Conservation (phyloP, 2,113 vertebrate species). For the Brachypteracias leptosomus region DNA sequence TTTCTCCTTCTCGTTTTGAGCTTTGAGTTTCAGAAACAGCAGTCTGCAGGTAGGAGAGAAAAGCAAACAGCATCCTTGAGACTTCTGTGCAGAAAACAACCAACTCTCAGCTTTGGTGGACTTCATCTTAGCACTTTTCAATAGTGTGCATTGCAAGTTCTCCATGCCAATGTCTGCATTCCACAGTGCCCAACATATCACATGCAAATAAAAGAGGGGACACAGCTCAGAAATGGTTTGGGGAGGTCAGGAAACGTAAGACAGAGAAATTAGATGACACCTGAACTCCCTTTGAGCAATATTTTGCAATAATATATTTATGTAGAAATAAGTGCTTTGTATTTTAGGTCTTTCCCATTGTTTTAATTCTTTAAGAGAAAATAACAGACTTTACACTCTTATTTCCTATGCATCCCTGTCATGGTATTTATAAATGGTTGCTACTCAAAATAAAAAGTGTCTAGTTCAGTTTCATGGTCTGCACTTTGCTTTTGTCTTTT, state of each 20-base stretch:
- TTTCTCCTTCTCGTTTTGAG: constrained; percentile 85
- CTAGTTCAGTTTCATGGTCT: background rate
- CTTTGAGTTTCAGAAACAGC: constrained; percentile 89
- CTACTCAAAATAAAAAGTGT: background rate
- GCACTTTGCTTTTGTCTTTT: background rate
- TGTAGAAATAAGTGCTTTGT: background rate
- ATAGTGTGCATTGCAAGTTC: background rate
- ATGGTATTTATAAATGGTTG: background rate
- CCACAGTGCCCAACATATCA: background rate
- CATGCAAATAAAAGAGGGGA: background rate
- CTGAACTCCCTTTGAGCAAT: background rate
- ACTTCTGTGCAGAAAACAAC: background rate
- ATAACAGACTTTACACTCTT: background rate
- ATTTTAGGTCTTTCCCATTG: background rate
- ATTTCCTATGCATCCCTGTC: background rate
- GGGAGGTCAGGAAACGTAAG: background rate
- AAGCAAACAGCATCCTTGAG: background rate
- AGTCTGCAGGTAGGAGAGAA: constrained; percentile 73
- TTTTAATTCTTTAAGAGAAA: background rate
- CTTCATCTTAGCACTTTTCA: background rate
- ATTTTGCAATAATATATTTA: background rate
- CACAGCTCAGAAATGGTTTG: background rate
- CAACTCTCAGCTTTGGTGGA: background rate
- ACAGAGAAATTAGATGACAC: background rate
- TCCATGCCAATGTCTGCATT: accelerated